Base-by-base conservation (phyloP, 2,888 invertebrate genomes). In the Syrista parreyssii region DNA sequence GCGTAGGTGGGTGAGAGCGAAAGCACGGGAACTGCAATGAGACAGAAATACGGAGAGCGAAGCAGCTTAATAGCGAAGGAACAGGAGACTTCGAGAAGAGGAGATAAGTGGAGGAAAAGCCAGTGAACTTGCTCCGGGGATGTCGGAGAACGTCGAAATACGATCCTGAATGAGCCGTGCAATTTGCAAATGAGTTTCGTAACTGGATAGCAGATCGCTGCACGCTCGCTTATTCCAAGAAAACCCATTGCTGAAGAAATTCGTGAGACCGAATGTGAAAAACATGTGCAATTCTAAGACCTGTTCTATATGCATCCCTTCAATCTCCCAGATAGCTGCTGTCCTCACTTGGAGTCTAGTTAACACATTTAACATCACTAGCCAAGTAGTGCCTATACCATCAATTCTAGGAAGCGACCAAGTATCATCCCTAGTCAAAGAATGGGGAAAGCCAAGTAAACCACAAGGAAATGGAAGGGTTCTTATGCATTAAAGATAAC, bases 161-260 rank as follows among this genome's bases (percentile, higher is more conserved):
- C 79, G 82, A 83, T 84, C 81, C 78, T 40, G 71, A 77, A 73
- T 81, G 79, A 79, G 81, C 79, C 79, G 74, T 80, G 82, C 84
- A 83, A 85, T 86, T 85, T 83, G 84, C 83, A 82, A 84, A 85
- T 84, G 84, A 86, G 79, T 84, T 81, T 81, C 79, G 82, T 83
- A 82, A 83, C 79, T 80, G 83, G 84, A 84, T 83, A 9, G 23
- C 34, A 9, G 12, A 11, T n/a, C 34, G 74, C 74, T 74, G 71
- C 72, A 68, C 36, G n/a, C 73, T 55, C 4, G 40, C 0, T 2
- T 15, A 33, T 75, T 73, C 31, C 76, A 74, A 12, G 35, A 11
- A 31, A 77, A 68, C 74, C 23, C 76, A 40, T 40, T 40, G 15
- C 40, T 6, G 15, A 15, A 40, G 40, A 40, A 15, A 15, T 40